These are phyloP conservation scores for Phymatocera aterrima DNA, from an alignment of 2,888 invertebrate species.

Conservation along the genomic window DNA sequence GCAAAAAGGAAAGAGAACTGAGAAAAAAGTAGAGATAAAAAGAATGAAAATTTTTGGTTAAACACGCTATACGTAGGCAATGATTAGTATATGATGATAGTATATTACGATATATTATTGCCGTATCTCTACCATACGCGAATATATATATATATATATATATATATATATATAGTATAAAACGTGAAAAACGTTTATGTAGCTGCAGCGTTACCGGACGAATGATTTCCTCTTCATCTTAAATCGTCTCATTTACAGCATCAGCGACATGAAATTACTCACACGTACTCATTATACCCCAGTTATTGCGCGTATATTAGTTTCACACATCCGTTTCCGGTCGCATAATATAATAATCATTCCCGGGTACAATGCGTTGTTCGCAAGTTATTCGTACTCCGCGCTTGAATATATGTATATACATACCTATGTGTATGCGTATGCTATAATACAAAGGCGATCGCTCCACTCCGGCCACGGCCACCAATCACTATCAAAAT, in stretches of 20 bases:
- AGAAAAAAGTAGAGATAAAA: not conserved
- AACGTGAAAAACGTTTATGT: not conserved
- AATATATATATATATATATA: too few relatives aligned
- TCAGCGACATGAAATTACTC: conserved; percentile 34
- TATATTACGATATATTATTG: too few relatives aligned
- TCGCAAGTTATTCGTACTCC: not conserved
- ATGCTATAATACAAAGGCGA: not conserved
- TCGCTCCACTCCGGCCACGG: not conserved
- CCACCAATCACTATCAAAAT: conserved; percentile 23
- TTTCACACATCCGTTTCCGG: conserved; percentile 74
- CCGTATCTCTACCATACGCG: too few relatives aligned
- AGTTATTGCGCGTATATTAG: conserved; percentile 61
- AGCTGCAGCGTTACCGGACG: conserved; percentile 9
- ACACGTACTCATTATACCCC: conserved; percentile 62
- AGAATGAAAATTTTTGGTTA: not conserved
- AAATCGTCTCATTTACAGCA: conserved; percentile 44
- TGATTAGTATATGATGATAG: too few relatives aligned
- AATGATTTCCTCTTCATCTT: conserved; percentile 45
- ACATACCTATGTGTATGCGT: not conserved
- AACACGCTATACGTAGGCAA: too few relatives aligned
- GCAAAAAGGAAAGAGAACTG: not conserved
- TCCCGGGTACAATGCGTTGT: conserved; percentile 64
- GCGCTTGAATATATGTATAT: too few relatives aligned
- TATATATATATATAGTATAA: not conserved
- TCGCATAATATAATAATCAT: conserved; percentile 69